phyloP scores from a whole-genome alignment of 2,888 invertebrate species.

The Ypsolopha sequella region DNA sequence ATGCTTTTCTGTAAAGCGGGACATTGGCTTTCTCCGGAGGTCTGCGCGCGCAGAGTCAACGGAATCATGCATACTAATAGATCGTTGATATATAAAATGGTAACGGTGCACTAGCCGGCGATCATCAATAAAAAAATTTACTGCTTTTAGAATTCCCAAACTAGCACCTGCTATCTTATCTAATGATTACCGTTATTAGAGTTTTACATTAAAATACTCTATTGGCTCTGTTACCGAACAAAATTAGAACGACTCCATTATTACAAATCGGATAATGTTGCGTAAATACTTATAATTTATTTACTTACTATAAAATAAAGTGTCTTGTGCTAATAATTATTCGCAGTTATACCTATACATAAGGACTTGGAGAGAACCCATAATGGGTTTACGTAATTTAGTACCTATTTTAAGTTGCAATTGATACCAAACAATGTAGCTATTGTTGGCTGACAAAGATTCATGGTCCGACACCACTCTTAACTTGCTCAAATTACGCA shows the following conservation, averaged over 20 bases:
- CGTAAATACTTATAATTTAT: neutral
- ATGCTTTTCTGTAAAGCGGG: slow-evolving; percentile 39
- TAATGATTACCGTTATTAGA: slow-evolving; percentile 3
- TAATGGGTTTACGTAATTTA: slow-evolving; percentile 61
- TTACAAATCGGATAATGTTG: neutral
- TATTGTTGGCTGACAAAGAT: slow-evolving; percentile 61
- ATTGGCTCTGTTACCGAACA: neutral
- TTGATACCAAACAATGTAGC: slow-evolving; percentile 50
- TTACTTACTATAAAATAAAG: slow-evolving; percentile 3
- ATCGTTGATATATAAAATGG: slow-evolving; percentile 50
- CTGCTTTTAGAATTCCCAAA: slow-evolving; percentile 47
- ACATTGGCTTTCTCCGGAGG: slow-evolving; percentile 51
- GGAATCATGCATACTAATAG: slow-evolving; percentile 57
- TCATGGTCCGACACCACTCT: slow-evolving; percentile 48
- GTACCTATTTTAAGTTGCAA: slow-evolving; percentile 53
- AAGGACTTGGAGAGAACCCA: slow-evolving; percentile 36
- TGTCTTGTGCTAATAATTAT: slow-evolving; percentile 28
- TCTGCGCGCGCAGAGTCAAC: slow-evolving; percentile 40
- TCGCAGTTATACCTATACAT: slow-evolving; percentile 52
- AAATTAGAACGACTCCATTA: neutral
- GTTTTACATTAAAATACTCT: slow-evolving; percentile 1
- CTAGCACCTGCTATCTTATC: slow-evolving; percentile 11
- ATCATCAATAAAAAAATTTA: slow-evolving; percentile 54
- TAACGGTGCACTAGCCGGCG: slow-evolving; percentile 56
- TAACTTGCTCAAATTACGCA: slow-evolving; percentile 52